Percentiles rank a stretch among this genome's conserved stretches.
phyloP scores from a whole-genome alignment of 30 jellyfish, hydroid and myxozoan genomes.

The Sanderia malayensis region DNA sequence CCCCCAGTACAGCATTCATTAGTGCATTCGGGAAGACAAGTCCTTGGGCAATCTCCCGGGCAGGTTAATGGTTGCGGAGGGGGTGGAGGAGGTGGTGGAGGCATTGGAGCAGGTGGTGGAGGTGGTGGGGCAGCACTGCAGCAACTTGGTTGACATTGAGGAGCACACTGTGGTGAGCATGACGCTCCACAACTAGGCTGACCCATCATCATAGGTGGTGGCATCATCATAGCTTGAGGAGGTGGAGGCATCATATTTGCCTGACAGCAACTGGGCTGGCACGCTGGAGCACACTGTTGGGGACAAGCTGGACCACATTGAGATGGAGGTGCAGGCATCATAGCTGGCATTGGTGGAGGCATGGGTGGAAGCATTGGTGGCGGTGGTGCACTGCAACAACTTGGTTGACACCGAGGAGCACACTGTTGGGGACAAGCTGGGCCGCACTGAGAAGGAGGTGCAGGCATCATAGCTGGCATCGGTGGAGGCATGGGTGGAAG shows the following conservation, averaged over 20 bases:
- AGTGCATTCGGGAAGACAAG: slow-evolving; percentile 77
- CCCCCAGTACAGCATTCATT: slow-evolving; percentile 61
- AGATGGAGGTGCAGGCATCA: slow-evolving; percentile 28
- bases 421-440: slow-evolving; percentile 5
- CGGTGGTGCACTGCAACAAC: slow-evolving; percentile 31
- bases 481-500: slow-evolving; percentile 5
- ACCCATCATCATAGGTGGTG: slow-evolving; percentile 15
- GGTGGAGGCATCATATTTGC: slow-evolving; percentile 45
- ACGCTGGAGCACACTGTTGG: slow-evolving; percentile 53
- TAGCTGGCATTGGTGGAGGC: slow-evolving; percentile 30
- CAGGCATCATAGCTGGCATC: slow-evolving; percentile 32
- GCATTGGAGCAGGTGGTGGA: slow-evolving; percentile 8
- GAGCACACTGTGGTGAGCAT: slow-evolving; percentile 23
- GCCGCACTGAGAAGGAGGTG: not conserved
- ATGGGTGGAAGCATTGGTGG: slow-evolving; percentile 14
- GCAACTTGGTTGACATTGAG: not conserved
- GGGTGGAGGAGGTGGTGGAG: slow-evolving; percentile 8
- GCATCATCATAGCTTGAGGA: slow-evolving; percentile 3
- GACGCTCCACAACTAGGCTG: slow-evolving; percentile 12
- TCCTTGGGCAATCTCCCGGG: slow-evolving; percentile 9
- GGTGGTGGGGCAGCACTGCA: not conserved
- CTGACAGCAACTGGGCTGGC: slow-evolving; percentile 62
- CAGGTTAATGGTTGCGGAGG: slow-evolving; percentile 35
- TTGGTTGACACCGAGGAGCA: slow-evolving; percentile 26
- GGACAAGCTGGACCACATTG: slow-evolving; percentile 61